A percentile compares a stretch with the other conserved stretches of the same genome.
phyloP scores from a whole-genome alignment of 2,888 invertebrate genomes.

The Brachypalpus laphriformis region DNA sequence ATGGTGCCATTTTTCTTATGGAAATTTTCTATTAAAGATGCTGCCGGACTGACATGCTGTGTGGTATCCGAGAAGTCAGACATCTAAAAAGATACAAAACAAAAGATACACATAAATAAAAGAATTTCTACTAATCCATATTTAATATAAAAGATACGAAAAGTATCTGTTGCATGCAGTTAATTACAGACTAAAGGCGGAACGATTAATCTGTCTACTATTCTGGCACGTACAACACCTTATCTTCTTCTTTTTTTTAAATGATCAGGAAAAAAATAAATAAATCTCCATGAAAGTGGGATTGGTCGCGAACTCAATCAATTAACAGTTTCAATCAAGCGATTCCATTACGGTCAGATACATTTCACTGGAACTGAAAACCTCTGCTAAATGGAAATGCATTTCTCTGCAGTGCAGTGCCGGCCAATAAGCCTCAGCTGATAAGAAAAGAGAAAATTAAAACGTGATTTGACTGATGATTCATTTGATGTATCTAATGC shows the following conservation, averaged over 20 bases:
- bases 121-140: background rate
- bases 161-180: conserved; percentile 33
- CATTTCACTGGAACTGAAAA: background rate
- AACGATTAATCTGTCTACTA: conserved; percentile 34
- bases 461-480: conserved; percentile 63
- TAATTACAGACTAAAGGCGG: conserved; percentile 30
- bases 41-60: conserved; percentile 83
- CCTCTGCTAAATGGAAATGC: background rate
- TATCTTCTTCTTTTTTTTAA: background rate
- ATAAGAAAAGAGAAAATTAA: conserved; percentile 23
- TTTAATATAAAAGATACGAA: background rate
- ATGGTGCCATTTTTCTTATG: conserved; percentile 86
- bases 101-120: background rate
- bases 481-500: conserved; percentile 43
- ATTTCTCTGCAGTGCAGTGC: conserved; percentile 34
- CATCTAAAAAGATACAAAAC: conserved; percentile 79
- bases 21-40: conserved; percentile 89
- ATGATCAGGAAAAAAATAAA: background rate
- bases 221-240: conserved; percentile 17
- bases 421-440: conserved; percentile 11
- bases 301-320: conserved; percentile 26
- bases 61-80: conserved; percentile 83
- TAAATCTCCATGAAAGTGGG: conserved; percentile 17
- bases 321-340: conserved; percentile 18
- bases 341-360: background rate